Evolutionary conservation across 2,888 invertebrate genomes (phyloP).

Genomic region (Drosophila merina): DNA sequence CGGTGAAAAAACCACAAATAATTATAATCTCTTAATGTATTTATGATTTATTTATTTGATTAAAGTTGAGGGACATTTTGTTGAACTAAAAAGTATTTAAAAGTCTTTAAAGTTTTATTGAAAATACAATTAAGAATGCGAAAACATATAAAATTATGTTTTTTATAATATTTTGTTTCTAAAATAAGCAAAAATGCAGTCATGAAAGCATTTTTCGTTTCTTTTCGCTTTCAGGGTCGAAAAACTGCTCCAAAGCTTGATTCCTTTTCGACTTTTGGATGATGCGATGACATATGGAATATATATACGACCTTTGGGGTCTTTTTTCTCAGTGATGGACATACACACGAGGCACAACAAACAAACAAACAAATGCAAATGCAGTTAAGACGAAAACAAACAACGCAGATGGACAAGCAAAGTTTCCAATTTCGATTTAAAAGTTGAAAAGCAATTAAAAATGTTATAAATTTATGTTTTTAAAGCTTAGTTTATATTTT

Average conservation of each 20-base stretch:
- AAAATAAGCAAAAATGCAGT: too few relatives aligned
- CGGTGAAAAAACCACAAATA: too few relatives aligned
- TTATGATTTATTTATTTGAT: too few relatives aligned
- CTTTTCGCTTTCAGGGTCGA: background rate
- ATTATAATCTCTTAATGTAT: too few relatives aligned
- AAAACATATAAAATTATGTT: background rate
- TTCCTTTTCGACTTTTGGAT: background rate
- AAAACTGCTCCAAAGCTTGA: background rate
- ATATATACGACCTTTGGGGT: background rate
- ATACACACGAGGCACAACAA: background rate
- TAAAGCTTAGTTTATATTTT: too few relatives aligned
- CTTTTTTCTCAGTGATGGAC: constrained; percentile 3
- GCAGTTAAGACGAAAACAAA: constrained; percentile 29
- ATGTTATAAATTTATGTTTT: too few relatives aligned
- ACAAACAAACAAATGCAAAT: constrained; percentile 18
- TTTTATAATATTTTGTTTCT: background rate
- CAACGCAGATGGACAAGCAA: constrained; percentile 5
- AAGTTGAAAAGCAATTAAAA: background rate
- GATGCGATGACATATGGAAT: background rate
- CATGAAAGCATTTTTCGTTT: background rate
- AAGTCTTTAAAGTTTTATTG: too few relatives aligned
- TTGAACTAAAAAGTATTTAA: too few relatives aligned
- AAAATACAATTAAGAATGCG: too few relatives aligned
- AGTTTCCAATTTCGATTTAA: constrained; percentile 5
- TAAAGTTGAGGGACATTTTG: too few relatives aligned